Base-by-base conservation (phyloP, 1,140 invertebrate genomes). In the Asobara japonica region DNA sequence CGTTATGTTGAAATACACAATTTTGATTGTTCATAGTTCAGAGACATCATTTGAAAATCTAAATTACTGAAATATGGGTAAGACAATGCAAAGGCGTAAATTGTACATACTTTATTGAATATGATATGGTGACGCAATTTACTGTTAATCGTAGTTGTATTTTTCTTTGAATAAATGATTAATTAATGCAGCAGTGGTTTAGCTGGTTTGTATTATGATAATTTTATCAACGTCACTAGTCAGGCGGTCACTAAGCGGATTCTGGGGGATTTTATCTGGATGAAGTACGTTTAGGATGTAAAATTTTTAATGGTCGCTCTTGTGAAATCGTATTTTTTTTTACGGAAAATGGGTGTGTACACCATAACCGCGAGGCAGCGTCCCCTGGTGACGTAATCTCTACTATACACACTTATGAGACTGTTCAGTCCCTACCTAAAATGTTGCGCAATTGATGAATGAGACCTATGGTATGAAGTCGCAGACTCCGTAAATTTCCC, bases 61-160 rank as follows among this genome's bases (percentile, higher is more conserved):
- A 56, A 56, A 56, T 3, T 5, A 25, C 25, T 25, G 25, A 56
- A 25, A 56, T 25, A 56, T 10, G 51, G 25, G 51, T 56, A 22
- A 56, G 51, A 56, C 22, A 20, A 22, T 25, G 1, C 8, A 36
- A 36, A 56, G 30, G 66, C 62, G 68, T 71, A 77, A 72, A 80
- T 80, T 86, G 83, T 84, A 86, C 76, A 85, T 85, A 85, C 80
- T 83, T 56, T 56, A 56, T 56, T 56, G 51, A 22, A 25, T 56
- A 81, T 83, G 79, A 80, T 71, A 85, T 80, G 77, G 77, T 80
- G 80, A 71, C 71, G 78, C 81, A 80, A 81, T 84, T 84, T 80
- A 83, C 76, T 84, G 84, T 86, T 85, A 80, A 83, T 79, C 75
- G 76, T 86, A 86, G 78, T 83, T 84, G 82, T 85, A 85, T 81